A percentile compares a stretch with the other conserved stretches of the same genome.
Evolutionary conservation across 2,113 vertebrate genomes (phyloP).

Genomic region (Cyprinodon brontotheroides): DNA sequence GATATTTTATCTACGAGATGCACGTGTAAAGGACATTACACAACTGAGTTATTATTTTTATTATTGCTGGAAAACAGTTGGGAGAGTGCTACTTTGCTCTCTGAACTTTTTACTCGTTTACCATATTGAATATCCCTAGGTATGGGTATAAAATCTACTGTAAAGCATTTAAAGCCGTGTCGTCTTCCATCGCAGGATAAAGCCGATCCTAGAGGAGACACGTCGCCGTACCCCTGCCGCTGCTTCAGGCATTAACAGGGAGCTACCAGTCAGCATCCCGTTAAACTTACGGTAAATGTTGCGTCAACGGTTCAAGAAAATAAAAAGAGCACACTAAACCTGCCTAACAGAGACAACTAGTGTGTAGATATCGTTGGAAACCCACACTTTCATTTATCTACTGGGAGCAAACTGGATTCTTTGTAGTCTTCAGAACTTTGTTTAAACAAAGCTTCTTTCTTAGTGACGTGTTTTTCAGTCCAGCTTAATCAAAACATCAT

Average conservation of each 20-base stretch:
- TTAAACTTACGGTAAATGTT: conserved; percentile 32
- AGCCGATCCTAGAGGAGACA: conserved; percentile 9
- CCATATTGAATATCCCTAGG: conserved; percentile 11
- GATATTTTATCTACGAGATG: not conserved
- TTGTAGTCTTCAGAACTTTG: conserved; percentile 25
- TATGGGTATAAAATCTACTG: conserved; percentile 6
- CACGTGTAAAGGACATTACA: conserved; percentile 27
- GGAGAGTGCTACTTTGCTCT: conserved; percentile 33
- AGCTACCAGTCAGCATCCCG: conserved; percentile 28
- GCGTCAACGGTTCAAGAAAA: conserved; percentile 30
- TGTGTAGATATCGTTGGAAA: conserved; percentile 14
- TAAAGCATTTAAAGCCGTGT: conserved; percentile 7
- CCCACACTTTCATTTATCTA: conserved; percentile 34
- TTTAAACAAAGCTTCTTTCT: conserved; percentile 7
- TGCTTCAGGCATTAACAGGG: conserved; percentile 8
- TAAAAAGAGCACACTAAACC: conserved; percentile 14
- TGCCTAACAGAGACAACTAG: conserved; percentile 16
- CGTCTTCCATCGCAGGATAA: not conserved
- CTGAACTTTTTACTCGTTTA: conserved; percentile 12
- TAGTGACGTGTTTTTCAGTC: conserved; percentile 32
- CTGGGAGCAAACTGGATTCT: conserved; percentile 14
- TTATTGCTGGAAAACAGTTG: conserved; percentile 70
- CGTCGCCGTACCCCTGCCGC: not conserved
- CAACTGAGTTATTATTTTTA: conserved; percentile 21
- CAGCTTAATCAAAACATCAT: conserved; percentile 27